Evolutionary conservation across 35 echinoderm and acorn worm species (phyloP).

Genomic region (Stichopus chloronotus): DNA sequence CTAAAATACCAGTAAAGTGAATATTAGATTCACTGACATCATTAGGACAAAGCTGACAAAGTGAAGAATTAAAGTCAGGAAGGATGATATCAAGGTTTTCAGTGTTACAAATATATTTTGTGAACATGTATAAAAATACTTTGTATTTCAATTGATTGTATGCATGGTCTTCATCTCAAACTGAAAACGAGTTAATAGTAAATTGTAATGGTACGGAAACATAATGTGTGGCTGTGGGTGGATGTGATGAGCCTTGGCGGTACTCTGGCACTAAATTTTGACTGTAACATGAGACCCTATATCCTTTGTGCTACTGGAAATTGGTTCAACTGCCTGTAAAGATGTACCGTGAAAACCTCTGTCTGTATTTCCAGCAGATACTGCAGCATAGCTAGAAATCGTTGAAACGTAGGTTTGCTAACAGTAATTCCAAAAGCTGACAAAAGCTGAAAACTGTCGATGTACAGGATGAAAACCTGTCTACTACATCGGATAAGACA

Average conservation of each 20-base stretch:
- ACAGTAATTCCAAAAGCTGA: conserved; percentile 24
- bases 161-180: too few relatives aligned
- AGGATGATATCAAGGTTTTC: not conserved
- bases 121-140: conserved; percentile 59
- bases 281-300: too few relatives aligned
- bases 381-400: conserved; percentile 36
- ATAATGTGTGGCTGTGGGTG: too few relatives aligned
- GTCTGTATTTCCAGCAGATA: not conserved
- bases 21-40: not conserved
- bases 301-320: not conserved
- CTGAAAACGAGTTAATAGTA: too few relatives aligned
- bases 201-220: too few relatives aligned
- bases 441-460: conserved; percentile 7
- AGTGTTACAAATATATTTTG: not conserved
- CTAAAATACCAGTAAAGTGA: conserved; percentile 39
- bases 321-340: conserved; percentile 37
- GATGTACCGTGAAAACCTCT: conserved; percentile 54
- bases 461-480: not conserved
- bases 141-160: not conserved
- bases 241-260: too few relatives aligned
- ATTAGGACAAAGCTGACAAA: not conserved
- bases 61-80: conserved; percentile 5
- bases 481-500: conserved; percentile 16
- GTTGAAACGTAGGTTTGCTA: conserved; percentile 4
- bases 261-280: too few relatives aligned